Evolutionary conservation across 2,797 vertebrate genomes (phyloP), one percentile per base, ranked within the genome.

Genomic region (Trachops cirrhosus): DNA sequence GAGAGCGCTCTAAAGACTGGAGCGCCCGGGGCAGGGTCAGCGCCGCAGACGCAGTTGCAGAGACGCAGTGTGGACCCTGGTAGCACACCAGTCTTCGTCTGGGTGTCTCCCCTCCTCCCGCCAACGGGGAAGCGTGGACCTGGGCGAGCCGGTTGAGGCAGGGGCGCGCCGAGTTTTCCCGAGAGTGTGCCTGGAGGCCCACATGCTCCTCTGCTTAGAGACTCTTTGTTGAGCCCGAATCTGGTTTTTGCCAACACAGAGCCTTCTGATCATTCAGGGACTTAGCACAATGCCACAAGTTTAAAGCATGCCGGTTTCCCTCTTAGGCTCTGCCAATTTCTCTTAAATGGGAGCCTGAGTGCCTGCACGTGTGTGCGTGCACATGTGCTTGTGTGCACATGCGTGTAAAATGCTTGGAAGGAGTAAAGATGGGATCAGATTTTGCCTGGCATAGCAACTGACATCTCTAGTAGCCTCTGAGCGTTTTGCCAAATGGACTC

Each of bases 391-490:
- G 14, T 21, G 15, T 7, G 0, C 10, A 0, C 22, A 4, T 57
- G 29, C 8, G 4, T 78, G 39, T 46, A 22, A 92, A 73, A 80
- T 59, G 37, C 80, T 78, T 82, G 39, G 82, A 59, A 71, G 93
- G 78, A 93, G 82, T 46, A 77, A 87, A 83, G 78, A 62, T 11
- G 41, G 37, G 50, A 19, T 93, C 86, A 37, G 0, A 59, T 88
- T 92, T 86, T 88, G 70, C 92, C 71, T 95, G 80, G 32, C 78
- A n/a, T 41, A 71, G 37, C 86, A 95, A 8, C 70, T 70, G 0
- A 75, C 70, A 46, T 87, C 59, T 68, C 78, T 64, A 18, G 80
- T 80, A 86, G 84, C 87, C 39, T 59, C 84, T 93, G 70, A 90
- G 24, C 57, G 12, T 83, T 94, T 90, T 71, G 39, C 85, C 85